phyloP scores from a whole-genome alignment of 2,797 vertebrate genomes.

The Epinephelus malabaricus region DNA sequence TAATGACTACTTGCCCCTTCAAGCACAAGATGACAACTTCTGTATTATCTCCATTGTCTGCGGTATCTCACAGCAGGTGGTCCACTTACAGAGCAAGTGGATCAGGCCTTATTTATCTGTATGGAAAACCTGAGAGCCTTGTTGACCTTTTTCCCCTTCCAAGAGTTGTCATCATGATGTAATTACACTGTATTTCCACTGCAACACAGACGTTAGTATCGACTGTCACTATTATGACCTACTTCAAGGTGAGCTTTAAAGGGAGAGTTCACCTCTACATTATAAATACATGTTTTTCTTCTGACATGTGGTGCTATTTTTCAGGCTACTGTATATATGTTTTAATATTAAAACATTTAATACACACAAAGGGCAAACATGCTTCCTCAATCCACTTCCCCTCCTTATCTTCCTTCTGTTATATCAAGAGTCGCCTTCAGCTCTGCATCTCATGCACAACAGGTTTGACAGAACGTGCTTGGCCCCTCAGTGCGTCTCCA shows the following conservation, averaged over 20 bases:
- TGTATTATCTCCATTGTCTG: conserved; percentile 33
- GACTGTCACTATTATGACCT: conserved; percentile 36
- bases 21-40: conserved; percentile 52
- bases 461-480: no score
- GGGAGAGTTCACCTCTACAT: no score
- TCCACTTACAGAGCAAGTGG: conserved; percentile 44
- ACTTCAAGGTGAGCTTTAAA: neutral
- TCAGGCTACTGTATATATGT: no score
- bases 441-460: no score
- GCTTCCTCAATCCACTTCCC: no score
- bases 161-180: conserved; percentile 45
- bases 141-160: conserved; percentile 69
- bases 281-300: no score
- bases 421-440: no score
- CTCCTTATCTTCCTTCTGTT: no score
- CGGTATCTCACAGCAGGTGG: conserved; percentile 38
- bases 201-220: conserved; percentile 49
- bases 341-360: no score
- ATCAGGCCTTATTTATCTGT: conserved; percentile 52
- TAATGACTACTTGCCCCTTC: conserved; percentile 63
- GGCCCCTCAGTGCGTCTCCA: no score
- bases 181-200: conserved; percentile 54
- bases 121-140: conserved; percentile 45
- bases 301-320: no score
- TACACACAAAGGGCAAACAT: no score